phyloP scores from a whole-genome alignment of 2,797 vertebrate genomes.

The Falco cherrug region DNA sequence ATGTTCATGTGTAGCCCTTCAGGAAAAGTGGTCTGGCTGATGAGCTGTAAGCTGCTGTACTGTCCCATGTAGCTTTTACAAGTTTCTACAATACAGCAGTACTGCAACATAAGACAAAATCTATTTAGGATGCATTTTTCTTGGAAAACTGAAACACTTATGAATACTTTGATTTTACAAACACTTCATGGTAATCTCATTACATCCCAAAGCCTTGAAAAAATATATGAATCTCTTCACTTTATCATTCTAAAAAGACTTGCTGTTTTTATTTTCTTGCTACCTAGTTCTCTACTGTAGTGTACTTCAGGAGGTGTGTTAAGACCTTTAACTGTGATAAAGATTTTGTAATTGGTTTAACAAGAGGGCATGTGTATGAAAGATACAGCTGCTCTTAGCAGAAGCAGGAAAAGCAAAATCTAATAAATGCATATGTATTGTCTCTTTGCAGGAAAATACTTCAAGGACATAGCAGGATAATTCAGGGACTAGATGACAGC shows the following conservation, averaged over 20 bases:
- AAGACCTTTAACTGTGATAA: background rate
- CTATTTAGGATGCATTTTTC: background rate
- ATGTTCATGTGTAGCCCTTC: background rate
- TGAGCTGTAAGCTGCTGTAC: background rate
- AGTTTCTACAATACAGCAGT: background rate
- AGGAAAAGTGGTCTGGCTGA: background rate
- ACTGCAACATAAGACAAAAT: background rate
- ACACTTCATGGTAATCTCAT: background rate
- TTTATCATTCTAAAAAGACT: background rate
- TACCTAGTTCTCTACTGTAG: background rate
- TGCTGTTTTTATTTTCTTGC: background rate
- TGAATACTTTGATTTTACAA: background rate
- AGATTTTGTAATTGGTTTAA: background rate
- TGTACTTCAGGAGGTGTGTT: background rate
- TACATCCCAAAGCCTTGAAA: too few relatives aligned
- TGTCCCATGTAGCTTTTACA: background rate
- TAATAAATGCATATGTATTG: background rate
- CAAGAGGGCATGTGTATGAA: rapidly evolving
- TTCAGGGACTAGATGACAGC: background rate
- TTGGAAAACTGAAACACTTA: background rate
- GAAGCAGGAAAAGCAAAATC: background rate
- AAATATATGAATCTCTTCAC: background rate
- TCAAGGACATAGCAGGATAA: background rate
- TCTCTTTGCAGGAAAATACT: background rate
- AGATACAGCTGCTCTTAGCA: background rate